Conservation (phyloP, 2,888 invertebrate species). For the Vannuccia rotundouncinata region DNA sequence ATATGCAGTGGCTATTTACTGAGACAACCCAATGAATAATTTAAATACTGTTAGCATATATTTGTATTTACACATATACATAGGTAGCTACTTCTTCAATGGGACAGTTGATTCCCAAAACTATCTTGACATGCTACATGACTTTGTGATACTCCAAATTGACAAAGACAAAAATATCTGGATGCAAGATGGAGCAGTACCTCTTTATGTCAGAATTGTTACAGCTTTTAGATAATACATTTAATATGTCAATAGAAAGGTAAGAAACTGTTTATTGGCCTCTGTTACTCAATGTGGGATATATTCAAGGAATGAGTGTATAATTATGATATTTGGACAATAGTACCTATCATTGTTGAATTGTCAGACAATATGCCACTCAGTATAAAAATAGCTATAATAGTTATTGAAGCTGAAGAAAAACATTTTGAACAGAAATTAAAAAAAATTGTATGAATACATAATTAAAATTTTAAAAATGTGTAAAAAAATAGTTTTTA, state of each 20-base stretch:
- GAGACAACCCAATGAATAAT: too few species aligned
- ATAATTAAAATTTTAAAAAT: too few species aligned
- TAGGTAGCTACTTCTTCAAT: background rate
- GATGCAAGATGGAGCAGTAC: background rate
- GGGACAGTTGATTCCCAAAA: background rate
- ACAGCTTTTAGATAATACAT: background rate
- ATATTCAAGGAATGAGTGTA: background rate
- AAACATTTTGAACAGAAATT: too few species aligned
- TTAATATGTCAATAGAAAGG: background rate
- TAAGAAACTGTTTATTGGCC: background rate
- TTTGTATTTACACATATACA: too few species aligned
- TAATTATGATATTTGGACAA: background rate
- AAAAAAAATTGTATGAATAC: too few species aligned
- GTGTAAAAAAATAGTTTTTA: too few species aligned
- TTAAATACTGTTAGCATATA: too few species aligned
- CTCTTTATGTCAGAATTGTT: background rate
- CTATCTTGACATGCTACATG: background rate
- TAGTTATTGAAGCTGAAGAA: too few species aligned
- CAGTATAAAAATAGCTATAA: too few species aligned
- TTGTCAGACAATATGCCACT: too few species aligned
- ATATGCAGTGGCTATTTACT: too few species aligned
- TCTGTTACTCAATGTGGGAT: background rate
- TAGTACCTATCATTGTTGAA: too few species aligned
- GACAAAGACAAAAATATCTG: background rate
- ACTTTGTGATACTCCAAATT: background rate